Evolutionary conservation across 2,797 vertebrate genomes (phyloP), one percentile per base, ranked within the genome.

Genomic region (Scarus forsteni): DNA sequence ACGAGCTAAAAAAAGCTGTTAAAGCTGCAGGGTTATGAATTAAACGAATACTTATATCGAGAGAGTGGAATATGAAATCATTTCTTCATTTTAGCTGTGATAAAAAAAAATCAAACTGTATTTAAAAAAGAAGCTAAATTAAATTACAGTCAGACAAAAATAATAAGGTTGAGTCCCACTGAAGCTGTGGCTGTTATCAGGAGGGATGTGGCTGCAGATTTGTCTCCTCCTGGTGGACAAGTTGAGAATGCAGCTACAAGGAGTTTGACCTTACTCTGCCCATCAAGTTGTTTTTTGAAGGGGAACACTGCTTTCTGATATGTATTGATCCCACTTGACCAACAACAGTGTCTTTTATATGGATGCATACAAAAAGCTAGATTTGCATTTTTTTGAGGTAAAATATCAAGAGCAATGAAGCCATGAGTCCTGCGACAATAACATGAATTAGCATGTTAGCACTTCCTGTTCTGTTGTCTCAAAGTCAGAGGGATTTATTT

Each of bases 151-250:
- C 0, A 67, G 66, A 49, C 44, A 49, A 68, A 19, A 67, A 58
- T 55, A 48, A 16, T 8, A 54, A 60, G 45, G 27, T 60, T 35
- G 55, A 69, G 59, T 64, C 54, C 60, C 46, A 12, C 48, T 27
- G 50, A 64, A 70, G 53, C 35, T 39, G 27, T 27, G 27, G 27
- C 27, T 27, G 27, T 27, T n/a, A n/a, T n/a, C n/a, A n/a, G n/a
- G n/a, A n/a, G 27, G 27, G 27, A 2, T 27, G 52, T 73, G 58
- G 35, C 61, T 74, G 55, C 53, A 62, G 66, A 39, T 86, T 80
- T 91, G 92, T 88, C 90, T 78, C 90, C 89, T 49, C 65, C 90
- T 89, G 76, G 86, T 90, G 92, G 91, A 13, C 40, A 45, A 10
- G 55, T 5, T 59, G 66, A 71, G 53, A 81, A 36, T 67, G 56